phyloP scores from a whole-genome alignment of 2,797 vertebrate genomes.

The Anguilla obscura region DNA sequence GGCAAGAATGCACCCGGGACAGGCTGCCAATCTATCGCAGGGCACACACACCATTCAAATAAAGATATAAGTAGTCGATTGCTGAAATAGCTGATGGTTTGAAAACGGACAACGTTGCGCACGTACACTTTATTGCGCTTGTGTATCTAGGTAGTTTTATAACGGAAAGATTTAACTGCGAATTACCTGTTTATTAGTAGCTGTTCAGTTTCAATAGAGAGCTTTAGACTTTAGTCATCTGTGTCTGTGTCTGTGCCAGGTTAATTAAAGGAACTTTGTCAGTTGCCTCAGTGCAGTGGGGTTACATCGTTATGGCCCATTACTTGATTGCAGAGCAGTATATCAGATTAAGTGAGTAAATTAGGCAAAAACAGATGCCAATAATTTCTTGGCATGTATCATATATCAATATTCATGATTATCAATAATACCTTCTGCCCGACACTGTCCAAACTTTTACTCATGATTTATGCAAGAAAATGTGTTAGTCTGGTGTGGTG shows the following conservation, averaged over 20 bases:
- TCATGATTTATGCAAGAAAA: background rate
- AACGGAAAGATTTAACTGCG: background rate
- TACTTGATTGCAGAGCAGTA: background rate
- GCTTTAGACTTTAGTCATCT: slow-evolving; percentile 26
- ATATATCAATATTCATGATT: background rate
- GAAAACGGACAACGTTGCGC: background rate
- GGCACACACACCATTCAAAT: too few species aligned
- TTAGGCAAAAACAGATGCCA: background rate
- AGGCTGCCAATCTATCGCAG: too few species aligned
- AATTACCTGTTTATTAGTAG: background rate
- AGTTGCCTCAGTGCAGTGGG: background rate
- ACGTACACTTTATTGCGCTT: background rate
- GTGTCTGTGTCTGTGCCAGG: background rate
- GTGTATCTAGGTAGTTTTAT: slow-evolving; percentile 15
- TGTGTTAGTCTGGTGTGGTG: background rate
- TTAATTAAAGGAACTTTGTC: background rate
- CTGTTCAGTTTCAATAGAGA: background rate
- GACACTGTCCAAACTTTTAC: background rate
- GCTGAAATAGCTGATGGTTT: background rate
- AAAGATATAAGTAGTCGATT: too few species aligned
- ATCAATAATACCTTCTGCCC: background rate
- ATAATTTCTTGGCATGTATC: background rate
- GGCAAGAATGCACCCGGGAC: too few species aligned
- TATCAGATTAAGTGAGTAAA: background rate
- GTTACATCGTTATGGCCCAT: background rate